Percentiles rank a stretch among this genome's conserved stretches.
Conservation (phyloP, 2,888 invertebrate species). For the Nymphalis c-album region DNA sequence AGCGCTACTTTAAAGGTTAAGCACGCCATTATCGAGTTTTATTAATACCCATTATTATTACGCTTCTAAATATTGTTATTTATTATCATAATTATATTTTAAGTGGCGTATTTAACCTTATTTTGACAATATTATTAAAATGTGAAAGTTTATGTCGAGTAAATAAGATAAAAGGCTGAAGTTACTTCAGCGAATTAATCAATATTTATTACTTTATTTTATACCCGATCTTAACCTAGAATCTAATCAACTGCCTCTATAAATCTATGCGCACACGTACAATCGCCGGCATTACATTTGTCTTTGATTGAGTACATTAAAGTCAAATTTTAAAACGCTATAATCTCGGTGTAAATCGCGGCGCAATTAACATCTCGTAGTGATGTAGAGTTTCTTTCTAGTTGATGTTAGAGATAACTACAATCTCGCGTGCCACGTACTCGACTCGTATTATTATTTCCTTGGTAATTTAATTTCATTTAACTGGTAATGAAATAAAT, state of each 20-base stretch:
- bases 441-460: conserved; percentile 45
- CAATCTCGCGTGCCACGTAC: conserved; percentile 56
- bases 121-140: conserved; percentile 20
- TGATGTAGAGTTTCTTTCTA: conserved; percentile 43
- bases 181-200: conserved; percentile 30
- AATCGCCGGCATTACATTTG: conserved; percentile 20
- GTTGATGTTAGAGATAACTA: conserved; percentile 47
- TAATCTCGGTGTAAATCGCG: conserved; percentile 38
- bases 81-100: conserved; percentile 24
- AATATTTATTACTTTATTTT: conserved; percentile 31
- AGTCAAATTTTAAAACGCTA: conserved; percentile 35
- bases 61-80: conserved; percentile 26
- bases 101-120: conserved; percentile 25
- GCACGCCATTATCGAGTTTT: conserved; percentile 30
- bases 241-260: conserved; percentile 20
- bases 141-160: conserved; percentile 30
- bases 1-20: conserved; percentile 35
- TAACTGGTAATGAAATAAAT: conserved; percentile 42
- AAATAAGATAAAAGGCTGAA: conserved; percentile 11
- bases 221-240: conserved; percentile 30
- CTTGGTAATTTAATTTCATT: conserved; percentile 36
- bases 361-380: conserved; percentile 38
- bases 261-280: conserved; percentile 16
- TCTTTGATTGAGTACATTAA: conserved; percentile 28
- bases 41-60: conserved; percentile 23